Evolutionary conservation across 2,797 vertebrate genomes (phyloP).

Genomic region (Acipenser ruthenus): DNA sequence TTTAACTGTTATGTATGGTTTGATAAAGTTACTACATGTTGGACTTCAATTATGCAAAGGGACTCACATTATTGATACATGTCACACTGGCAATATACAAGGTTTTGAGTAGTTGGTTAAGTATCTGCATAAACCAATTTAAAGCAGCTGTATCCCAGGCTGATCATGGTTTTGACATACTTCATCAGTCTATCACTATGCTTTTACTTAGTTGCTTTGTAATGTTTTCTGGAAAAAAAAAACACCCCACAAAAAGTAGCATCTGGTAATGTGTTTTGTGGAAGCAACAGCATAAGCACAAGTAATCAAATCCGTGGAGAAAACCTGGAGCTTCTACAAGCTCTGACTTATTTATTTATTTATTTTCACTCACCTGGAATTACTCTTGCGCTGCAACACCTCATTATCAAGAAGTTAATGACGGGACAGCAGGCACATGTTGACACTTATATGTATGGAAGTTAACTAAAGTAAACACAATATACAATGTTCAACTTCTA

Average conservation of each 20-base stretch:
- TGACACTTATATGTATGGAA: slow-evolving; percentile 1
- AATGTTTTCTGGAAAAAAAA: background rate
- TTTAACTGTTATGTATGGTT: too few species aligned
- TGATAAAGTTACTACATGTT: too few species aligned
- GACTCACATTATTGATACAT: too few species aligned
- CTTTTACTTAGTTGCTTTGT: too few species aligned
- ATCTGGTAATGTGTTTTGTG: slow-evolving; percentile 7
- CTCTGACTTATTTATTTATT: background rate
- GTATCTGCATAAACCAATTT: too few species aligned
- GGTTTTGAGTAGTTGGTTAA: too few species aligned
- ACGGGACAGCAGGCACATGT: background rate
- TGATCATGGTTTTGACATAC: too few species aligned
- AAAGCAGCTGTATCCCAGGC: too few species aligned
- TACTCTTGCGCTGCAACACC: slow-evolving; percentile 5
- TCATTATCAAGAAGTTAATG: slow-evolving; percentile 3
- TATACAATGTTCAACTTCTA: slow-evolving; percentile 3
- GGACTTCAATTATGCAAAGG: too few species aligned
- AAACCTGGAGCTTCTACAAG: background rate
- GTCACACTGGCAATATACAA: too few species aligned
- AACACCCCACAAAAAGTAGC: background rate
- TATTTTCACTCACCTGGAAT: background rate
- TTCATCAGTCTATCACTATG: too few species aligned
- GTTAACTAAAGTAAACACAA: slow-evolving; percentile 11
- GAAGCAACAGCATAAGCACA: slow-evolving; percentile 5
- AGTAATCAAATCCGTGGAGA: slow-evolving; percentile 5